phyloP scores from a whole-genome alignment of 2,113 vertebrate species.

The Cephalopholis sonnerati region DNA sequence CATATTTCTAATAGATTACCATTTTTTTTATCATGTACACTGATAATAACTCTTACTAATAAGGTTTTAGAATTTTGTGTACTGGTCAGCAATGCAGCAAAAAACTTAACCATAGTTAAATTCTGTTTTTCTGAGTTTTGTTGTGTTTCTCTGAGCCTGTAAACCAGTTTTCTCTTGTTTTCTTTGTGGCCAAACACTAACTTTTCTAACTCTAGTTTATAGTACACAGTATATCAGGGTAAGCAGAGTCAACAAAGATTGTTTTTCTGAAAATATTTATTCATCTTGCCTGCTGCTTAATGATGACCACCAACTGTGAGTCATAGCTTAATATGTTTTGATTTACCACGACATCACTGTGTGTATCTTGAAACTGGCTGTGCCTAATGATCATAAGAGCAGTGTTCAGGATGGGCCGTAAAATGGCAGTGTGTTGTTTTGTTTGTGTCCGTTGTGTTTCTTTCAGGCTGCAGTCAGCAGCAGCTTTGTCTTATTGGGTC shows the following conservation, averaged over 20 bases:
- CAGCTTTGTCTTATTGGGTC: constrained; percentile 19
- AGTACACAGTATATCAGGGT: not conserved
- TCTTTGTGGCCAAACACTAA: constrained; percentile 8
- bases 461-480: not conserved
- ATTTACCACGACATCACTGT: not conserved
- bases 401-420: not conserved
- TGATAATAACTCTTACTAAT: constrained; percentile 15
- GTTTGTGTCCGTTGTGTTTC: not conserved
- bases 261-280: not conserved
- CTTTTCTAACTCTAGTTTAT: constrained; percentile 2
- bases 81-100: not conserved
- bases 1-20: constrained; percentile 24
- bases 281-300: not conserved
- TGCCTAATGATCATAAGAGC: not conserved
- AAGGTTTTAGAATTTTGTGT: not conserved
- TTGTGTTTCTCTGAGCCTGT: not conserved
- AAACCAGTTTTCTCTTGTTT: constrained; percentile 9
- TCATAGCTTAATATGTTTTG: constrained; percentile 1
- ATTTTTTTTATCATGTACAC: not conserved
- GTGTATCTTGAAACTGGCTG: not conserved
- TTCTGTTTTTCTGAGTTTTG: not conserved
- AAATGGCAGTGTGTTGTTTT: not conserved
- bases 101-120: not conserved
- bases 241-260: not conserved
- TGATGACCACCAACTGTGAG: constrained; percentile 12